These are phyloP conservation scores for Stomatorhinus walkeri DNA, from an alignment of 2,797 vertebrate species.

Conservation along the genomic window DNA sequence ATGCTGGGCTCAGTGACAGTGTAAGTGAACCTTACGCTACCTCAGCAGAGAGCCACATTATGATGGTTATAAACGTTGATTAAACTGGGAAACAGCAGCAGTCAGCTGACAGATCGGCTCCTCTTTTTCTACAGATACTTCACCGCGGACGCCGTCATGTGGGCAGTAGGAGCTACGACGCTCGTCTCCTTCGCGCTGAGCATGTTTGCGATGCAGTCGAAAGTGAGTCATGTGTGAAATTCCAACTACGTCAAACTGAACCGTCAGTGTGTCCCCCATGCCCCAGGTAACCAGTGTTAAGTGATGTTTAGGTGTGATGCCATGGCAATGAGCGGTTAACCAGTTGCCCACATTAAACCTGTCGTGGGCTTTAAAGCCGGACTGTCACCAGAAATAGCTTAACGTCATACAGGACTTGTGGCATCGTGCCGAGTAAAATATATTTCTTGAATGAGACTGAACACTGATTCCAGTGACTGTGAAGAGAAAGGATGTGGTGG, in stretches of 20 bases:
- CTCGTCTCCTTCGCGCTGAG: slow-evolving; percentile 61
- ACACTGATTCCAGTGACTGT: neutral
- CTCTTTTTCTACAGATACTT: slow-evolving; percentile 53
- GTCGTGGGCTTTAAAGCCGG: neutral
- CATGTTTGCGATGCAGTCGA: slow-evolving; percentile 71
- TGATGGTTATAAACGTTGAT: neutral
- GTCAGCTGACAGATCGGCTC: no score
- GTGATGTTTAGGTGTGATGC: neutral
- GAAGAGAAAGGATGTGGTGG: neutral
- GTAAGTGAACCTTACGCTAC: slow-evolving; percentile 54
- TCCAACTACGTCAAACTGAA: neutral
- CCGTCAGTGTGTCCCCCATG: neutral
- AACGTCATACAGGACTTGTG: neutral
- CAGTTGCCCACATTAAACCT: neutral
- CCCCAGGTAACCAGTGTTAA: neutral
- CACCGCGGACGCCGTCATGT: slow-evolving; percentile 58
- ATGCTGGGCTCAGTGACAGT: slow-evolving; percentile 65
- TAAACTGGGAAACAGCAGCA: neutral
- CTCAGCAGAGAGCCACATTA: slow-evolving; percentile 18
- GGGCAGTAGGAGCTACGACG: slow-evolving; percentile 63
- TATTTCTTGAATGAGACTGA: neutral
- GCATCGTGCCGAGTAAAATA: neutral
- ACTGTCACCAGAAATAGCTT: neutral
- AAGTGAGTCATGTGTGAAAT: slow-evolving; percentile 49
- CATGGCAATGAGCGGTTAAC: neutral